Percentiles rank a stretch among this genome's conserved stretches.
phyloP scores from a whole-genome alignment of 2,888 invertebrate genomes.

The Galeruca laticollis region DNA sequence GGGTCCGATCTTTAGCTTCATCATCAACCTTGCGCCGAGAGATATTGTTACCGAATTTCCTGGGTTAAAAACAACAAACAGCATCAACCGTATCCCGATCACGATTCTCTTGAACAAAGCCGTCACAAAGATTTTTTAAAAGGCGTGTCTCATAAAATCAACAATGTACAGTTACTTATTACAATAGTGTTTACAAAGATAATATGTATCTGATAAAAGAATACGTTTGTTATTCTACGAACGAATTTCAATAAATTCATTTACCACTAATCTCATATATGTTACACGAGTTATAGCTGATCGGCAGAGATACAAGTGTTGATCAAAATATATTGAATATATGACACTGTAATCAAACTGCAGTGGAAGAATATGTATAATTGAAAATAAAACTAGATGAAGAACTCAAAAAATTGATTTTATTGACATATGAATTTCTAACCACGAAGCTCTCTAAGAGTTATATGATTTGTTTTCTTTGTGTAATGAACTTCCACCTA shows the following conservation, averaged over 20 bases:
- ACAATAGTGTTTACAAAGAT: constrained; percentile 4
- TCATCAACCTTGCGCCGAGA: constrained; percentile 31
- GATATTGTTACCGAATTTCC: constrained; percentile 36
- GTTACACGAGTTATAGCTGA: background rate
- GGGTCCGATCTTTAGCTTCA: constrained; percentile 20
- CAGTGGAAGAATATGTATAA: no score
- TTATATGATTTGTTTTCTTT: no score
- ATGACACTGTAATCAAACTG: no score
- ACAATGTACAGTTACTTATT: background rate
- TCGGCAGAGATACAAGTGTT: background rate
- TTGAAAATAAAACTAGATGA: no score
- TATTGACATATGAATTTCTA: no score
- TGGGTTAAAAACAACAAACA: constrained; percentile 29
- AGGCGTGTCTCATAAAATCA: constrained; percentile 1
- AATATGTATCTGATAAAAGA: background rate
- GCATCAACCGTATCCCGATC: constrained; percentile 23
- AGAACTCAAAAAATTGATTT: no score
- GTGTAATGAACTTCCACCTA: no score
- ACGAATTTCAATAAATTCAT: background rate
- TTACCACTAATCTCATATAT: background rate
- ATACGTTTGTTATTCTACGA: background rate
- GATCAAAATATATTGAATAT: no score
- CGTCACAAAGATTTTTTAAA: background rate
- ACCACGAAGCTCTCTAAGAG: no score
- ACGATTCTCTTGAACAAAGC: constrained; percentile 20